These are phyloP conservation scores for Gymnopithys bicolor DNA, from an alignment of 2,797 vertebrate species.

Conservation along the genomic window DNA sequence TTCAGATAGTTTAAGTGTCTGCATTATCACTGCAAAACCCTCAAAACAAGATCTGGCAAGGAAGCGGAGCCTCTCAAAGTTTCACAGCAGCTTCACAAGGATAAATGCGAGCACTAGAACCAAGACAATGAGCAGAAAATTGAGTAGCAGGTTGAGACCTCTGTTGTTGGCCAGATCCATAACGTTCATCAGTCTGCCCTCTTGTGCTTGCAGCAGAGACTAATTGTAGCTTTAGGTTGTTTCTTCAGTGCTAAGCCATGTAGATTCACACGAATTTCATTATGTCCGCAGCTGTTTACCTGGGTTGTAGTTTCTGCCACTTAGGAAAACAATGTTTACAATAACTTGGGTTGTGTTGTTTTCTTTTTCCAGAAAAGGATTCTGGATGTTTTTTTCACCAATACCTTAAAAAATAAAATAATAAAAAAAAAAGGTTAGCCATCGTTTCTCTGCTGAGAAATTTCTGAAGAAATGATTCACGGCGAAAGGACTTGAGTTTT, in stretches of 20 bases:
- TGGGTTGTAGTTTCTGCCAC: background rate
- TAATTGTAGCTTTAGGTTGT: background rate
- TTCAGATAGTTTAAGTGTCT: background rate
- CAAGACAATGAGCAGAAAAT: constrained; percentile 82
- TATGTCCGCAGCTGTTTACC: background rate
- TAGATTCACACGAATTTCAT: background rate
- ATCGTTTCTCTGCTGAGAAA: background rate
- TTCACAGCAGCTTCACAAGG: constrained; percentile 82
- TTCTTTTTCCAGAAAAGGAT: background rate
- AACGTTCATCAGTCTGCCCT: background rate
- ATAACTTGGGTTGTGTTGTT: background rate
- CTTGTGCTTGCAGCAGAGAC: background rate
- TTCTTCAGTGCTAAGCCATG: background rate
- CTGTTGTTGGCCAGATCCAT: constrained; percentile 83
- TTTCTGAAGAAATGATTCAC: background rate
- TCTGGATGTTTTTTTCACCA: background rate
- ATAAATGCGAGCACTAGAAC: constrained; percentile 81
- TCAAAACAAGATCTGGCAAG: background rate
- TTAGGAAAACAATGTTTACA: background rate
- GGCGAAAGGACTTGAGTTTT: background rate
- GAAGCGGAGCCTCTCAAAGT: background rate
- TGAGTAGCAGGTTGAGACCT: constrained; percentile 81
- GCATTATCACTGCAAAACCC: background rate
- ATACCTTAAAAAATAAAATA: constrained; percentile 5
- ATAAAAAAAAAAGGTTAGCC: background rate